These are phyloP conservation scores for Anorthoa munda DNA, from an alignment of 2,888 invertebrate genomes.

Conservation along the genomic window DNA sequence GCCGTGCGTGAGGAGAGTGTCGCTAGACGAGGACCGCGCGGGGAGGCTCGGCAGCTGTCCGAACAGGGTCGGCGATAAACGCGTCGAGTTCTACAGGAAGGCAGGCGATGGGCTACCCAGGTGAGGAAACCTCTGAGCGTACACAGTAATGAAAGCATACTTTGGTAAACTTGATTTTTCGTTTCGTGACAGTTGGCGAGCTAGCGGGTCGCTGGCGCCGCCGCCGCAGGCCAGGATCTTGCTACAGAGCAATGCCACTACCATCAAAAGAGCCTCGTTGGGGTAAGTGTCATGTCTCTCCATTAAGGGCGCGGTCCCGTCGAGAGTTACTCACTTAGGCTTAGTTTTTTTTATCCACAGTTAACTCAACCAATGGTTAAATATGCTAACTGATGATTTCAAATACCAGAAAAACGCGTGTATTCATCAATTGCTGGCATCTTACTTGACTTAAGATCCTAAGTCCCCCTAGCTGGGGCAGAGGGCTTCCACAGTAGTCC, in stretches of 20 bases:
- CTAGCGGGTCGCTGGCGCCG: constrained; percentile 71
- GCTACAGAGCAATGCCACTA: constrained; percentile 82
- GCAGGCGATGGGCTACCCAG: constrained; percentile 83
- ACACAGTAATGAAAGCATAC: too few relatives aligned
- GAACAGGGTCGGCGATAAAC: constrained; percentile 72
- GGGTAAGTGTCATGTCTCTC: constrained; percentile 73
- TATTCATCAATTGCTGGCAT: too few relatives aligned
- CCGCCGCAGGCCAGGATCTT: constrained; percentile 79
- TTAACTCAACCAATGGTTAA: too few relatives aligned
- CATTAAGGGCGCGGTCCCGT: too few relatives aligned
- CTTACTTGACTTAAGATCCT: too few relatives aligned
- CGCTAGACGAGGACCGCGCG: constrained; percentile 69
- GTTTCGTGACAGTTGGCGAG: constrained; percentile 79
- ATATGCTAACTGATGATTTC: too few relatives aligned
- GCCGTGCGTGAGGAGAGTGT: constrained; percentile 72
- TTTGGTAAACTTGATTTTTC: neutral
- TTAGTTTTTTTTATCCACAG: too few relatives aligned
- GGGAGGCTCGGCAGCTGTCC: constrained; percentile 77
- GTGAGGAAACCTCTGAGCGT: constrained; percentile 66
- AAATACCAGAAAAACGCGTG: too few relatives aligned
- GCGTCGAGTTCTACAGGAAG: constrained; percentile 80
- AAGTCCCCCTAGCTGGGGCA: too few relatives aligned
- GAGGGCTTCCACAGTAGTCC: too few relatives aligned
- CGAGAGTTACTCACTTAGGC: too few relatives aligned
- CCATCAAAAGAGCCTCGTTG: constrained; percentile 85